Percentiles rank a stretch among this genome's conserved stretches.
Conservation (phyloP, 2,888 invertebrate genomes). For the Torymus aiolomorphi region DNA sequence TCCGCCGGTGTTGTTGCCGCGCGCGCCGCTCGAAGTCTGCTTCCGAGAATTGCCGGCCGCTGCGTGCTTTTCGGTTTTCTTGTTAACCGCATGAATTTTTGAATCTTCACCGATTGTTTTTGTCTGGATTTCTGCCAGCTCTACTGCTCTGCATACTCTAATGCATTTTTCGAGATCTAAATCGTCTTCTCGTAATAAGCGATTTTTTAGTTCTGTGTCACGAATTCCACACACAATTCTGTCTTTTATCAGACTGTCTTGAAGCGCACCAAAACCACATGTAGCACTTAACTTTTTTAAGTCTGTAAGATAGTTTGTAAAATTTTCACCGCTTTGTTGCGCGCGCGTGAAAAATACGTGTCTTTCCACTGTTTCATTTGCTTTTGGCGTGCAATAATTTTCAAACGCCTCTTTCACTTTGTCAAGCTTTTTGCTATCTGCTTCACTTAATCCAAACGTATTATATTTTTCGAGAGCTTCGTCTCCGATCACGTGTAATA, state of each 20-base stretch:
- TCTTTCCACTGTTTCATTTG: slow-evolving; percentile 54
- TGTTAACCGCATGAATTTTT: neutral
- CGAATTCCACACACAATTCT: slow-evolving; percentile 60
- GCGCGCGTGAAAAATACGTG: slow-evolving; percentile 61
- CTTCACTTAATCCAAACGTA: slow-evolving; percentile 60
- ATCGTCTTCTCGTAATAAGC: too few relatives aligned
- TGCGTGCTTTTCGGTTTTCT: neutral
- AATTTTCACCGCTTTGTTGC: slow-evolving; percentile 54
- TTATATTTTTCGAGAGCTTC: slow-evolving; percentile 63
- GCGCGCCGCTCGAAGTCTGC: neutral
- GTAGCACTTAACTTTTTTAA: slow-evolving; percentile 57
- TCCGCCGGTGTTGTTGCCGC: neutral
- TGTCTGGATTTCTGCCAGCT: too few relatives aligned
- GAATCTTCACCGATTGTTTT: slow-evolving; percentile 9
- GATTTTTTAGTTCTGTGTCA: too few relatives aligned
- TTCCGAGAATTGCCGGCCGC: neutral
- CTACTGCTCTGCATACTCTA: too few relatives aligned
- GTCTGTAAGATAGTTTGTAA: too few relatives aligned
- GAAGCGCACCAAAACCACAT: slow-evolving; percentile 60
- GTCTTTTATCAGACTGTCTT: slow-evolving; percentile 60
- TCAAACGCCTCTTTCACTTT: slow-evolving; percentile 54
- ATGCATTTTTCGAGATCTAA: too few relatives aligned
- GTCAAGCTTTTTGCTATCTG: slow-evolving; percentile 56
- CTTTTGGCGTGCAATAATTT: slow-evolving; percentile 54
- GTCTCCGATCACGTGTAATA: slow-evolving; percentile 62